A percentile compares a stretch with the other conserved stretches of the same genome.
These are phyloP conservation scores for Ephestia elutella DNA, from an alignment of 1,140 invertebrate genomes.

Conservation along the genomic window DNA sequence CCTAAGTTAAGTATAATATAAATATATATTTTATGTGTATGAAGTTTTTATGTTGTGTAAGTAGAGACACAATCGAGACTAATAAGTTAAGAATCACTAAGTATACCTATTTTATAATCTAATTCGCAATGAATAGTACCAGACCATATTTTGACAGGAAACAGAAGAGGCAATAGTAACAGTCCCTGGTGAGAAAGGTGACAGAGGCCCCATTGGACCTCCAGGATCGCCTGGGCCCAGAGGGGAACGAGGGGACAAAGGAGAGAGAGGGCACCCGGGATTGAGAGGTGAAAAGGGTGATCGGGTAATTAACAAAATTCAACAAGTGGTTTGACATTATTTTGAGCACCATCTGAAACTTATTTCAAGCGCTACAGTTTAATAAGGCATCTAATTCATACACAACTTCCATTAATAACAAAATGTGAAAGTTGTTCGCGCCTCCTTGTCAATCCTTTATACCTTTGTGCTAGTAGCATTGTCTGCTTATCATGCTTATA, in stretches of 20 bases:
- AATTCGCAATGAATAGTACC: conserved; percentile 4
- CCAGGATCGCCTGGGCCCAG: conserved; percentile 16
- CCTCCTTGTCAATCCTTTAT: too few species aligned
- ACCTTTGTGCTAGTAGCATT: too few species aligned
- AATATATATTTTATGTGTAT: too few species aligned
- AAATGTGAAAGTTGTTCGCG: too few species aligned
- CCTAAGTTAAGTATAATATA: too few species aligned
- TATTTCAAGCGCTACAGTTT: not conserved
- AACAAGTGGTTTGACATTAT: not conserved
- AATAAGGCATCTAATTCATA: too few species aligned
- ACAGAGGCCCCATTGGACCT: conserved; percentile 23
- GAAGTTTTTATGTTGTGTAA: too few species aligned
- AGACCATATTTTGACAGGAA: conserved; percentile 20
- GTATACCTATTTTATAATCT: not conserved
- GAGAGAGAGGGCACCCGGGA: conserved; percentile 31
- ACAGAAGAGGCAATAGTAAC: conserved; percentile 20
- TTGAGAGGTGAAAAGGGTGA: conserved; percentile 33
- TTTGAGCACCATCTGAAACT: conserved; percentile 15
- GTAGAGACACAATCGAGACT: too few species aligned
- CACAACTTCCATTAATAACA: too few species aligned
- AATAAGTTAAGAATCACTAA: not conserved
- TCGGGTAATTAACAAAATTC: conserved; percentile 20
- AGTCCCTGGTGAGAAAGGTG: conserved; percentile 23
- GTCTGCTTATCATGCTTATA: too few species aligned
- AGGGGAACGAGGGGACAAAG: conserved; percentile 25